A percentile compares a stretch with the other conserved stretches of the same genome.
Conservation (phyloP, 1,140 invertebrate genomes). For the Drosophila punjabiensis region DNA sequence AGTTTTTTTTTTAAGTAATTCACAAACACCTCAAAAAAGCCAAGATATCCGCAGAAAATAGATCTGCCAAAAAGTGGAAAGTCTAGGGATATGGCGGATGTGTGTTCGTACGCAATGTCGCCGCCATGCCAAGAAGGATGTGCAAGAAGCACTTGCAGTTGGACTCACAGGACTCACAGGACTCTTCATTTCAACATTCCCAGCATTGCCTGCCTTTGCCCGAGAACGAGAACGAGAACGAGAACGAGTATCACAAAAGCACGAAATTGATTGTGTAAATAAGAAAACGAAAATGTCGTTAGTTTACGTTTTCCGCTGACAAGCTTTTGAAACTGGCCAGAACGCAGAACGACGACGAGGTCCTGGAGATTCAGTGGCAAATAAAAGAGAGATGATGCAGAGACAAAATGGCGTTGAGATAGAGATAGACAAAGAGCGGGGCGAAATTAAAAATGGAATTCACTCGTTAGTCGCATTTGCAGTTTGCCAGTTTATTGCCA, state of each 20-base stretch:
- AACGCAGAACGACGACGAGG: slow-evolving; percentile 16
- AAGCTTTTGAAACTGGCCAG: slow-evolving; percentile 63
- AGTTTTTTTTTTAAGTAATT: not conserved
- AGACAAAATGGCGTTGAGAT: slow-evolving; percentile 49
- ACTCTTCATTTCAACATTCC: slow-evolving; percentile 48
- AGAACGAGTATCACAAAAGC: slow-evolving; percentile 70
- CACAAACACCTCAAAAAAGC: not conserved
- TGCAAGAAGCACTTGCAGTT: slow-evolving; percentile 18
- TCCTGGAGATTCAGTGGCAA: slow-evolving; percentile 10
- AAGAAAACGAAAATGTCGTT: slow-evolving; percentile 82
- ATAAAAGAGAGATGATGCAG: slow-evolving; percentile 44
- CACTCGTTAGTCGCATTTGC: slow-evolving; percentile 69
- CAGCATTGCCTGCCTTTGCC: slow-evolving; percentile 53
- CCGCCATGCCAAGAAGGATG: slow-evolving; percentile 25
- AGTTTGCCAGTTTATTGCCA: slow-evolving; percentile 77
- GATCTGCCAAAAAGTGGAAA: not conserved
- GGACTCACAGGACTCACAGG: slow-evolving; percentile 18
- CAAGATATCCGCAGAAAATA: not conserved
- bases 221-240: slow-evolving; percentile 44
- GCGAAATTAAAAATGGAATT: slow-evolving; percentile 80
- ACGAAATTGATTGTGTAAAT: slow-evolving; percentile 82
- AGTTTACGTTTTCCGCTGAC: slow-evolving; percentile 83
- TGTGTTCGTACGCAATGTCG: slow-evolving; percentile 33
- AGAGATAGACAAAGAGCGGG: slow-evolving; percentile 31
- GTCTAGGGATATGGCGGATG: slow-evolving; percentile 26